Conservation (phyloP, 1,140 invertebrate species). For the Whitmania pigra region DNA sequence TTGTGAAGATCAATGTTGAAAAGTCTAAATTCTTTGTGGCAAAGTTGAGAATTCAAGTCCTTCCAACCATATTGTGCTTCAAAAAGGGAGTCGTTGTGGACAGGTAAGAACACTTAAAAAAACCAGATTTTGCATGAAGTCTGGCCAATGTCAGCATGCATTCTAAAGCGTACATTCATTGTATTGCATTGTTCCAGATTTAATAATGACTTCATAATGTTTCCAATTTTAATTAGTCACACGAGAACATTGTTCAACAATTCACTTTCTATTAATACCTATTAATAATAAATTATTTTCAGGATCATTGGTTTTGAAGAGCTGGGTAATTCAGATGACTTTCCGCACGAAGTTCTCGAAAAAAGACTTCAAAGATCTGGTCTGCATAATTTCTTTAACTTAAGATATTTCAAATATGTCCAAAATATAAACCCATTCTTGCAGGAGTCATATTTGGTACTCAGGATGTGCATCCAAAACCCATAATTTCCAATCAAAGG, state of each 20-base stretch:
- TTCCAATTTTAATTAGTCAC: background rate
- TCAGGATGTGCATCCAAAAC: no score
- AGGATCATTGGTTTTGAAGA: conserved; percentile 40
- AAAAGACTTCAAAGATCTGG: conserved; percentile 34
- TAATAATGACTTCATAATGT: background rate
- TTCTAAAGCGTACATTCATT: background rate
- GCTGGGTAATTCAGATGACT: conserved; percentile 36
- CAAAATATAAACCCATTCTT: conserved; percentile 19
- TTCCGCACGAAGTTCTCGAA: conserved; percentile 33
- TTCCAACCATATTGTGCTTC: conserved; percentile 40
- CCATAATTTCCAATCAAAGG: no score
- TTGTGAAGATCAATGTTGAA: conserved; percentile 39
- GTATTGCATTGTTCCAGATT: background rate
- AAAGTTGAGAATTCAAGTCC: conserved; percentile 36
- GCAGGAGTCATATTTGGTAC: conserved; percentile 9
- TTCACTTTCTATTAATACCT: background rate
- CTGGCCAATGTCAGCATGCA: no score
- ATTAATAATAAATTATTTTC: conserved; percentile 20
- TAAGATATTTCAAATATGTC: no score
- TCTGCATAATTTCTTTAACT: conserved; percentile 19
- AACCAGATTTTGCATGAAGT: background rate
- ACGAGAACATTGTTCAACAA: conserved; percentile 1
- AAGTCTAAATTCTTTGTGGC: conserved; percentile 38
- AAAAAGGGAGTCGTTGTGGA: conserved; percentile 37
- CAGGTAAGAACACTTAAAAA: conserved; percentile 28